Evolutionary conservation across 2,888 invertebrate species (phyloP).

Genomic region (Bruchidius siliquastri): DNA sequence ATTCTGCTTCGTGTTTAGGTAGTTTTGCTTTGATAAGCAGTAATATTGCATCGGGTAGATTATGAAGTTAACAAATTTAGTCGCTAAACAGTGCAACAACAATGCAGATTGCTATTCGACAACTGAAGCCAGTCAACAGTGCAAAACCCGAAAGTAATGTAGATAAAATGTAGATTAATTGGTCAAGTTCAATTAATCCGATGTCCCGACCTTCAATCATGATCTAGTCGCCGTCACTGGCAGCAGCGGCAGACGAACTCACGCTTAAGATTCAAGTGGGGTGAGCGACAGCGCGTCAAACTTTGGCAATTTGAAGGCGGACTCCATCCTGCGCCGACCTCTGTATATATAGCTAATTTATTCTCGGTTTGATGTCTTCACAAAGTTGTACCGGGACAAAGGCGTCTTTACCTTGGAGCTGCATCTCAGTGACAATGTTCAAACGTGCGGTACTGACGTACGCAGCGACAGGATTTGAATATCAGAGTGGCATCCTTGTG

Average conservation of each 20-base stretch:
- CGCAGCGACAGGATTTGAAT: neutral
- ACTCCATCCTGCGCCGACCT: neutral
- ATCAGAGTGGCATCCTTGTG: neutral
- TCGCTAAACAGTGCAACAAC: too few species aligned
- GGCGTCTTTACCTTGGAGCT: neutral
- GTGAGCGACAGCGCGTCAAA: slow-evolving; percentile 10
- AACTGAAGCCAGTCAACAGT: too few species aligned
- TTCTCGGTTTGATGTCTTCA: neutral
- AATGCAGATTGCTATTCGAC: too few species aligned
- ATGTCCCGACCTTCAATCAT: neutral
- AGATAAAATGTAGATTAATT: too few species aligned
- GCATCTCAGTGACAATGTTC: neutral
- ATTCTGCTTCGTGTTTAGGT: too few species aligned
- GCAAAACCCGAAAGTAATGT: too few species aligned
- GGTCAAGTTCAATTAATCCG: too few species aligned
- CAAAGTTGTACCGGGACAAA: neutral
- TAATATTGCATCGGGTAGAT: too few species aligned
- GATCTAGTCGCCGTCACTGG: neutral
- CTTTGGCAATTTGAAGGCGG: slow-evolving; percentile 14
- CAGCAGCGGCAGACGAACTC: neutral
- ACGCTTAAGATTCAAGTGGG: slow-evolving; percentile 10
- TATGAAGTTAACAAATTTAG: too few species aligned
- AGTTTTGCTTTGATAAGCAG: too few species aligned
- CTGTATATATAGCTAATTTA: neutral
- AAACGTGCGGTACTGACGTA: neutral